These are phyloP conservation scores for Brachionus rubens DNA, from an alignment of 1,140 invertebrate species.

Conservation along the genomic window DNA sequence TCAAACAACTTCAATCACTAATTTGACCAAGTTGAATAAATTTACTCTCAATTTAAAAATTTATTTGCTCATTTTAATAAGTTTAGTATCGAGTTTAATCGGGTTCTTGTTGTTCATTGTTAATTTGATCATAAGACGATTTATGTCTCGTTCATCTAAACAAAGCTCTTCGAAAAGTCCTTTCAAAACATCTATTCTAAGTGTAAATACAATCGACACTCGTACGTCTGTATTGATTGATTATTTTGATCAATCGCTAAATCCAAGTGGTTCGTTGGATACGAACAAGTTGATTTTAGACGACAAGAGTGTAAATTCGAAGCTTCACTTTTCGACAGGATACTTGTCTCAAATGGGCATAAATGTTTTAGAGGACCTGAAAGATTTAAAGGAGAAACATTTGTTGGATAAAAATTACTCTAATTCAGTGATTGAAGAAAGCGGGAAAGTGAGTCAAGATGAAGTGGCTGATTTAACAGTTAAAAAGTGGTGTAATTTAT, in stretches of 20 bases:
- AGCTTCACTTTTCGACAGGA: conserved; percentile 11
- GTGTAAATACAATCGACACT: conserved; percentile 25
- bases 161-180: neutral
- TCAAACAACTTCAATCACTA: neutral
- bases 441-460: neutral
- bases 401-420: neutral
- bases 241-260: conserved; percentile 4
- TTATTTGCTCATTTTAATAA: neutral
- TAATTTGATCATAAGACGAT: neutral
- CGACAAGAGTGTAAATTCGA: neutral
- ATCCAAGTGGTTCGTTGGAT: neutral
- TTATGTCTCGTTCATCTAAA: too few species aligned
- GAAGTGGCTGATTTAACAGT: neutral
- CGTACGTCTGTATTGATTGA: conserved; percentile 4
- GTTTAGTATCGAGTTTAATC: neutral
- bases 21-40: conserved; percentile 11
- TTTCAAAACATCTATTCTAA: neutral
- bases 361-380: conserved; percentile 6
- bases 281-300: conserved; percentile 30
- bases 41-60: conserved; percentile 22
- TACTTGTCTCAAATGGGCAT: conserved; percentile 34
- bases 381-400: neutral
- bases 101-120: conserved; percentile 2
- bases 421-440: neutral
- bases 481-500: conserved; percentile 20